Base-by-base conservation (phyloP, 2,113 vertebrate genomes). In the Corythornis cristatus region DNA sequence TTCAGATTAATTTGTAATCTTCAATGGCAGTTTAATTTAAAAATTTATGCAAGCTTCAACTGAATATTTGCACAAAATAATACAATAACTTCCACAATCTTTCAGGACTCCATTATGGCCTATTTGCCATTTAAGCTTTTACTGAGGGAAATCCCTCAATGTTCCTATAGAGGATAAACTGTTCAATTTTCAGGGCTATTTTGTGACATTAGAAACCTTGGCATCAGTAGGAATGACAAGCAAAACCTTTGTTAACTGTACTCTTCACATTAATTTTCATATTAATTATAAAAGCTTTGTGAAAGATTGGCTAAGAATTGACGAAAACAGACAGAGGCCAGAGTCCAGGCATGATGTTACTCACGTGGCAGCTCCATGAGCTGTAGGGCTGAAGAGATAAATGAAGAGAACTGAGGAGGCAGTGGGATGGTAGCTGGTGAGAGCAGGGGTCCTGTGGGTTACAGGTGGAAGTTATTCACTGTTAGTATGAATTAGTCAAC, bases 341-440 rank as follows among this genome's bases (percentile, higher is more conserved):
- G 54, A 48, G n/a, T 33, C 15, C 45, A 58, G 33, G 8, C 10
- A 22, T 0, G 3, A 1, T 1, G 3, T 46, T 8, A 5, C 26
- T 70, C 17, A 18, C 11, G 8, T 68, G 23, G 23, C 14, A 45
- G 15, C 8, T 15, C 1, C 0, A 0, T 12, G 22, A 26, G 25
- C 22, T 8, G 1, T 7, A 18, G 9, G 17, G 26, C 19, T 73
- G 22, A 28, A 31, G 26, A 48, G 21, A 48, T 48, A 56, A 33
- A 9, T 16, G 13, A 25, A 45, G 16, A 5, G 6, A 8, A 83
- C 8, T 15, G 22, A 72, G 33, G 40, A 35, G 20, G 18, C 22
- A 68, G 5, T 0, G 0, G 75, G 62, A 57, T 0, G 2, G 19
- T n/a, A 66, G 11, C 22, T 3, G 13, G 5, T 26, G 72, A 16